A percentile compares a stretch with the other conserved stretches of the same genome.
These are phyloP conservation scores for Phalacrocorax carbo DNA, from an alignment of 2,113 vertebrate genomes.

Conservation along the genomic window DNA sequence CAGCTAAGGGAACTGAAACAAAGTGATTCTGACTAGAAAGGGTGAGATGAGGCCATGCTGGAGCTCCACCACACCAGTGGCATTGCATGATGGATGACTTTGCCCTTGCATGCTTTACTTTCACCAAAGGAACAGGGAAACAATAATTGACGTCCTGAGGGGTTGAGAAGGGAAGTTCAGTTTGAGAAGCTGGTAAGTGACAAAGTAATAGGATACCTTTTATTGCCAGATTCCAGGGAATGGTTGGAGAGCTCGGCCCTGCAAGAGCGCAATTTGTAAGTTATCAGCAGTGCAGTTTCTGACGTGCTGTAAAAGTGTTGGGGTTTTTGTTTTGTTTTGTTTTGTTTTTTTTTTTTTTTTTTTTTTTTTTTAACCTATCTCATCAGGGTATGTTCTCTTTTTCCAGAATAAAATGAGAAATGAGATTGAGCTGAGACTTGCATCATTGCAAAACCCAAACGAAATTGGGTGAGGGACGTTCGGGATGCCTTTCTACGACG, in stretches of 20 bases:
- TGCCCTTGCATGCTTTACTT: neutral
- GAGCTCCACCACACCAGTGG: fast-evolving
- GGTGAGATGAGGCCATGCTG: neutral
- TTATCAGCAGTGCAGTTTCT: neutral
- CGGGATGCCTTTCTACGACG: neutral
- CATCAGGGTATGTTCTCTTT: neutral
- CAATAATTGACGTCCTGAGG: neutral
- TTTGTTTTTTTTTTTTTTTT: no score
- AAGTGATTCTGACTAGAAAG: neutral
- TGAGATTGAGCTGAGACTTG: neutral
- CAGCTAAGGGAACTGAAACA: neutral
- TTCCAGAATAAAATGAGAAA: neutral
- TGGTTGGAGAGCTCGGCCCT: neutral
- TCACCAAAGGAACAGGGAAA: fast-evolving
- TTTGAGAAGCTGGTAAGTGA: neutral
- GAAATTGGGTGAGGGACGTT: neutral
- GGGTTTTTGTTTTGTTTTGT: no score
- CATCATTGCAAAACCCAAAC: neutral
- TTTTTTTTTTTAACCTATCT: neutral
- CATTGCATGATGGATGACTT: neutral
- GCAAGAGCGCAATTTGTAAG: fast-evolving
- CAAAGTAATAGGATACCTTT: neutral
- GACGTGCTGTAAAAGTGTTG: neutral
- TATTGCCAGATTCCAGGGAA: neutral
- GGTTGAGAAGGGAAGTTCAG: neutral